Base-by-base conservation (phyloP, 1,140 invertebrate genomes). In the Scaptomyza montana region DNA sequence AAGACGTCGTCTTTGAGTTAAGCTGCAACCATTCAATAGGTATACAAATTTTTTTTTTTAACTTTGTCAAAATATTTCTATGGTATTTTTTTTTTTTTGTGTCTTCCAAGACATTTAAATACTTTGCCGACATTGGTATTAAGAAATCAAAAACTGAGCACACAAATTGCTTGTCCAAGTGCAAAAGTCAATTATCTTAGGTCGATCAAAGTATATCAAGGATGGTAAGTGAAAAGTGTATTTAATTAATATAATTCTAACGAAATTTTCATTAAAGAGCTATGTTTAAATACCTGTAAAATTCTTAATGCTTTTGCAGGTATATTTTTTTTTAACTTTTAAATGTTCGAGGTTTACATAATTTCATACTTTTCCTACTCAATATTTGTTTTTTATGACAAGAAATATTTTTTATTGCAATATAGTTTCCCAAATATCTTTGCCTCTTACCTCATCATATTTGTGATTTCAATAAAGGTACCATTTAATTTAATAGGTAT, bases 21-120 rank as follows among this genome's bases (percentile, higher is more conserved):
- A 67, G 69, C 63, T 50, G 55, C 30, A 57, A n/a, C 49, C 49
- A 47, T 61, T 68, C 62, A 72, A 60, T 72, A 60, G 69, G 69
- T 28, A 56, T 55, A 25, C 13, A 16, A 10, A 50, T 8, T 36
- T 9, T 36, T 9, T 8, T 9, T 36, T 36, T 25, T 67, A 60
- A 67, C 45, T 69, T 74, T 74, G 73, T 75, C 73, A 64, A 56
- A 64, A 75, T 70, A 75, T 65, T 75, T 75, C 67, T 57, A 65
- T 60, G 61, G 54, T 45, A 70, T 39, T 55, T 19, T 46, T 19
- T 60, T 25, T 45, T 13, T 33, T 33, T 33, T 8, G 30, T 7
- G 30, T 33, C 30, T 33, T 33, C 5, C 30, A 33, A 33, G 30
- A 7, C 30, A 33, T 33, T 33, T 7, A 0, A 33, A 33, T 33